phyloP scores from a whole-genome alignment of 2,113 vertebrate genomes.

The Ranitomeya imitator region DNA sequence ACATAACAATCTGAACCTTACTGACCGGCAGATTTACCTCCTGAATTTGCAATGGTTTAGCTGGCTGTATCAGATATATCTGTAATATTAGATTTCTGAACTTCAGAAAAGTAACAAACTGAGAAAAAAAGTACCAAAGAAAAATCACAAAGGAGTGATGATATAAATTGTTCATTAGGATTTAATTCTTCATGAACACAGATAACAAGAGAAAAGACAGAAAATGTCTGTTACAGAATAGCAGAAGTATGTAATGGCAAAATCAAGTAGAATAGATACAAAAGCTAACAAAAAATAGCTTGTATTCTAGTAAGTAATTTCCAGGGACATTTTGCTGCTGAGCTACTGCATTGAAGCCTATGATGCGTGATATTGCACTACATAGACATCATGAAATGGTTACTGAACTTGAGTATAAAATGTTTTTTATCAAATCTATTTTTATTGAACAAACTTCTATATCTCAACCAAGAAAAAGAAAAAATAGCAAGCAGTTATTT shows the following conservation, averaged over 20 bases:
- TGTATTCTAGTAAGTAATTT: constrained; percentile 13
- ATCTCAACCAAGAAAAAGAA: not conserved
- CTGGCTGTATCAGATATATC: not conserved
- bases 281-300: not conserved
- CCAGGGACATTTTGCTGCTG: not conserved
- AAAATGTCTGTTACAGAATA: not conserved
- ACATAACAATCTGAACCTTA: too few species aligned
- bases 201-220: not conserved
- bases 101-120: not conserved
- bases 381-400: not conserved
- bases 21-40: not conserved
- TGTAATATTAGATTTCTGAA: not conserved
- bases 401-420: not conserved
- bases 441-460: not conserved
- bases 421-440: not conserved
- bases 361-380: constrained; percentile 8
- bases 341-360: not conserved
- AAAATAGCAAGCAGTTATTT: not conserved
- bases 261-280: not conserved
- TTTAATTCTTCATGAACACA: not conserved
- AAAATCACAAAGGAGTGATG: not conserved
- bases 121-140: not conserved
- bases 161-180: not conserved
- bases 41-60: not conserved
- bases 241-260: not conserved